phyloP scores from a whole-genome alignment of 2,797 vertebrate species.

The Tangara arthus region DNA sequence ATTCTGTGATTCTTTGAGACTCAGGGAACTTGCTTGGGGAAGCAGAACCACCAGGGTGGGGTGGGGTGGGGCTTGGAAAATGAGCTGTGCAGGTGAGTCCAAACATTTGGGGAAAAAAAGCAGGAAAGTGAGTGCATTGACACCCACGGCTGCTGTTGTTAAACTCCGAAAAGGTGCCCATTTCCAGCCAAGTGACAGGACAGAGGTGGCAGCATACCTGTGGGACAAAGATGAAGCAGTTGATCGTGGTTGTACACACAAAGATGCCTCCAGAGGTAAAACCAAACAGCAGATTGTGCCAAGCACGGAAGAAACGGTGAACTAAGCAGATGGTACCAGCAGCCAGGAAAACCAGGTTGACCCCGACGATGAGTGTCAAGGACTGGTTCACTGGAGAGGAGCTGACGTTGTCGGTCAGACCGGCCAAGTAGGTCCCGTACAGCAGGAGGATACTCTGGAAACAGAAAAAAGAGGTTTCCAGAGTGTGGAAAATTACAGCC shows the following conservation, averaged over 20 bases:
- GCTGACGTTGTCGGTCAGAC: conserved; percentile 91
- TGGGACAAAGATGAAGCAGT: conserved; percentile 94
- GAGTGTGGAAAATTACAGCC: conserved; percentile 36
- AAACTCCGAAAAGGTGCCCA: rapidly evolving
- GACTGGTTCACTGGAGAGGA: conserved; percentile 96
- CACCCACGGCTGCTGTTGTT: rapidly evolving
- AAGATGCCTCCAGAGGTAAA: conserved; percentile 92
- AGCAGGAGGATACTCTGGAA: conserved; percentile 87
- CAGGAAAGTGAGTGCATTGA: neutral
- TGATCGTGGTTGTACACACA: conserved; percentile 87
- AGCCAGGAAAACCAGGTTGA: conserved; percentile 83
- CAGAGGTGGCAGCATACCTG: conserved; percentile 78
- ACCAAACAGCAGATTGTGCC: conserved; percentile 91
- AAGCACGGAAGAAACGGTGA: conserved; percentile 83
- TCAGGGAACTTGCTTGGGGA: neutral
- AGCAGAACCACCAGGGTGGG: neutral
- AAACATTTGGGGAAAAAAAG: neutral
- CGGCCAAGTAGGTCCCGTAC: conserved; percentile 91
- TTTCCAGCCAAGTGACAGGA: neutral
- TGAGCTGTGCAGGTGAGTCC: neutral
- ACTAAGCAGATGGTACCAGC: conserved; percentile 80
- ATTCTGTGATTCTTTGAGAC: neutral
- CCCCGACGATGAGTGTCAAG: conserved; percentile 87
- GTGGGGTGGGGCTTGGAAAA: neutral
- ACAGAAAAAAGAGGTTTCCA: conserved; percentile 24